These are phyloP conservation scores for Coilia nasus DNA, from an alignment of 2,797 vertebrate species.

Conservation along the genomic window DNA sequence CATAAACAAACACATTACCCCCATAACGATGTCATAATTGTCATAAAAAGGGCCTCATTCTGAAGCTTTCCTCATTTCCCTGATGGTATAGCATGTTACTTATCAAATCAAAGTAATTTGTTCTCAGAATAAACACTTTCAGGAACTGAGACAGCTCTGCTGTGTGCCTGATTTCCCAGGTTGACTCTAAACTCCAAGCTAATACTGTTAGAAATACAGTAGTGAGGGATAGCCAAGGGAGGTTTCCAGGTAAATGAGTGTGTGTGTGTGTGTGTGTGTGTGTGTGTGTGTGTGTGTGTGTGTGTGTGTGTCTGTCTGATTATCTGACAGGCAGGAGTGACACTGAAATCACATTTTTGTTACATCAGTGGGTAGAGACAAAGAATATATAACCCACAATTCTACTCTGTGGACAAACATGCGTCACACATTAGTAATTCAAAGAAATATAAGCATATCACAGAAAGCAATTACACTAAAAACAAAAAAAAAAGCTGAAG, in stretches of 20 bases:
- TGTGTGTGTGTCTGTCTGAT: not conserved
- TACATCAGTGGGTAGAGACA: not conserved
- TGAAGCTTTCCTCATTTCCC: not conserved
- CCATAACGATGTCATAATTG: not conserved
- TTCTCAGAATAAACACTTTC: conserved; percentile 7
- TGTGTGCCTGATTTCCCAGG: conserved; percentile 33
- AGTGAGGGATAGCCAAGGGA: not conserved
- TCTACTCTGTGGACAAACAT: not conserved
- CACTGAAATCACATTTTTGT: not conserved
- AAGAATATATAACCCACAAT: not conserved
- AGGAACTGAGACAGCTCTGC: conserved; percentile 35
- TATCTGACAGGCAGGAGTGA: not conserved
- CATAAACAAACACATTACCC: not conserved
- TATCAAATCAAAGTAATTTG: conserved; percentile 14
- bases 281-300: not conserved
- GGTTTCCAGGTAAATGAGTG: not conserved
- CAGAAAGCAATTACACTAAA: not conserved
- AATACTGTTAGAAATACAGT: not conserved
- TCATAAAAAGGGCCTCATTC: not conserved
- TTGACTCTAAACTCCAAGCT: conserved; percentile 8
- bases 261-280: not conserved
- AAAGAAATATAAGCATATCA: not conserved
- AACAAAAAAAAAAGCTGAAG: not conserved
- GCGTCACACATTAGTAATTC: not conserved
- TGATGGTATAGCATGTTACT: not conserved